Percentiles rank a stretch among this genome's conserved stretches.
These are phyloP conservation scores for Halocynthia aurantium DNA, from an alignment of 23 tunicate genomes.

Conservation along the genomic window DNA sequence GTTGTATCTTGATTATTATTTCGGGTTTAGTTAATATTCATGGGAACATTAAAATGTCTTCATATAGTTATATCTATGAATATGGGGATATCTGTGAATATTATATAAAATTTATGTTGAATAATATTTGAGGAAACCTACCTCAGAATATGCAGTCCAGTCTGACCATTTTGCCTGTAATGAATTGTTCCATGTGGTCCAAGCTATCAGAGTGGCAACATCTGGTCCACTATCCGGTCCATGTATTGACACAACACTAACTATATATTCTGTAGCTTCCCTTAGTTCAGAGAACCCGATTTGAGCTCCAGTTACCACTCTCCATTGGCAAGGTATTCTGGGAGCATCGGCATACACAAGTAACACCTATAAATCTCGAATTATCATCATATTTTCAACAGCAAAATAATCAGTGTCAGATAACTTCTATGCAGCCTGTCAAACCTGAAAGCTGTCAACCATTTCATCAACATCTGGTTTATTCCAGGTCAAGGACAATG, in stretches of 20 bases:
- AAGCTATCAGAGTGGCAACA: constrained; percentile 3
- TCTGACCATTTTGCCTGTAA: constrained; percentile 13
- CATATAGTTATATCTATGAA: too few species aligned
- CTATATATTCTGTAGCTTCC: constrained; percentile 10
- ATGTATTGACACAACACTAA: constrained; percentile 11
- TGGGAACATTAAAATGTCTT: too few species aligned
- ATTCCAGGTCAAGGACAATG: not conserved
- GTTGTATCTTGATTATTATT: too few species aligned
- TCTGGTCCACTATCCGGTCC: not conserved
- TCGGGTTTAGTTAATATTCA: too few species aligned
- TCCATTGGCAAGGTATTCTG: not conserved
- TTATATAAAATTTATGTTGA: too few species aligned
- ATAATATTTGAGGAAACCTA: not conserved
- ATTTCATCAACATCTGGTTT: not conserved
- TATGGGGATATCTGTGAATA: too few species aligned
- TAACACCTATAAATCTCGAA: constrained; percentile 1
- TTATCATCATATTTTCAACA: not conserved
- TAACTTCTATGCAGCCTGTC: not conserved
- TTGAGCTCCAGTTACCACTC: not conserved
- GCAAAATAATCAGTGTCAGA: not conserved
- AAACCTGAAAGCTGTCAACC: constrained; percentile 19
- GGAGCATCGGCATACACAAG: not conserved
- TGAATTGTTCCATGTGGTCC: constrained; percentile 13
- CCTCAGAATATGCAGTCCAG: constrained; percentile 22
- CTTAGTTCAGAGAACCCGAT: not conserved